These are phyloP conservation scores for Aepyceros melampus DNA, from an alignment of 2,113 vertebrate genomes.

Conservation along the genomic window DNA sequence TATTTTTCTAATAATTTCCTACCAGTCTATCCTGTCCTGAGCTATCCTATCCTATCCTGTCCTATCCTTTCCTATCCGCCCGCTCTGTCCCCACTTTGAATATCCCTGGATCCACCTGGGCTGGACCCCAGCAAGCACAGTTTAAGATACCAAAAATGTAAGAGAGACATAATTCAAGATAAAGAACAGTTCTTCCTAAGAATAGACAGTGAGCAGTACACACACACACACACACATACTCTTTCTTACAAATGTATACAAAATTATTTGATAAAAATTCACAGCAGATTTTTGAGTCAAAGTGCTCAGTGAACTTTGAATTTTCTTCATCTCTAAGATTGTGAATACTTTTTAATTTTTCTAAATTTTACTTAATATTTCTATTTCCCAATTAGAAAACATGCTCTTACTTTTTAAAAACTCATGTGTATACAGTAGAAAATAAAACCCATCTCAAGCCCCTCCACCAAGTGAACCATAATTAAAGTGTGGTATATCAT, in stretches of 20 bases:
- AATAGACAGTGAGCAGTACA: not conserved
- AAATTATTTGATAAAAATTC: not conserved
- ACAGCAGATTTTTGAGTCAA: not conserved
- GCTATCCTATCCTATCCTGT: no score
- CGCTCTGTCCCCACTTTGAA: no score
- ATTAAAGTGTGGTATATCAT: not conserved
- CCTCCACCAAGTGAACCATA: not conserved
- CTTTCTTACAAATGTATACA: not conserved
- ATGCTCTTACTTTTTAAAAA: not conserved
- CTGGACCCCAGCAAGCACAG: no score
- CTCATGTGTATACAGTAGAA: not conserved
- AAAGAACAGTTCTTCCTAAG: not conserved
- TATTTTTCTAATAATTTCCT: no score
- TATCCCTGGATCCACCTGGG: no score
- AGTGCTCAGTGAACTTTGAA: not conserved
- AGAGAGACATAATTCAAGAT: not conserved
- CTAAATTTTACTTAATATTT: not conserved
- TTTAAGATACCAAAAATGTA: not conserved
- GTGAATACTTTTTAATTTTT: not conserved
- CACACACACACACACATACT: fast-evolving
- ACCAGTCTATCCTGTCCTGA: no score
- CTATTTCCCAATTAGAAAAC: not conserved
- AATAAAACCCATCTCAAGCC: not conserved
- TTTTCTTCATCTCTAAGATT: not conserved
- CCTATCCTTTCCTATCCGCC: no score